These are phyloP conservation scores for Hirtodrosophila duncani DNA, from an alignment of 2,888 invertebrate genomes.

Conservation along the genomic window DNA sequence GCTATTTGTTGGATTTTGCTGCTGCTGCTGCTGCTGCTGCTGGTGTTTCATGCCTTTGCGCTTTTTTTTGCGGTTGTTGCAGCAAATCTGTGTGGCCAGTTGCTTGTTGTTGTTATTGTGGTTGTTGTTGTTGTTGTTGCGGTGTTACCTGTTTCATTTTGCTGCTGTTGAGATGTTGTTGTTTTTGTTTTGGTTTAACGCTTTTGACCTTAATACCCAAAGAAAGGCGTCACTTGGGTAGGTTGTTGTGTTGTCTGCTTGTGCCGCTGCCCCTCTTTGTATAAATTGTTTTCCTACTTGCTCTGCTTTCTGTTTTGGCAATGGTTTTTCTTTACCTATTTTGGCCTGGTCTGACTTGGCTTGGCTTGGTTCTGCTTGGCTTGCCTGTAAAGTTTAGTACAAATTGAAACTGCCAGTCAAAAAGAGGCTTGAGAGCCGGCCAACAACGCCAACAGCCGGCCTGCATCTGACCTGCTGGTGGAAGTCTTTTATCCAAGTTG, in stretches of 20 bases:
- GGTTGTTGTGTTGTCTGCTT: constrained; percentile 12
- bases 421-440: constrained; percentile 6
- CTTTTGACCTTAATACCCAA: constrained; percentile 68
- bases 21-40: constrained; percentile 7
- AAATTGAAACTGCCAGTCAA: constrained; percentile 62
- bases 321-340: too few relatives aligned
- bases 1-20: not conserved
- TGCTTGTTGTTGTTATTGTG: constrained; percentile 43
- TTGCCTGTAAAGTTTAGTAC: constrained; percentile 35
- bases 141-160: constrained; percentile 10
- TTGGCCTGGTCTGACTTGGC: too few relatives aligned
- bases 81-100: constrained; percentile 59
- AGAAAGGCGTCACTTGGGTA: constrained; percentile 64
- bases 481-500: constrained; percentile 27
- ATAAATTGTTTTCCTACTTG: constrained; percentile 27
- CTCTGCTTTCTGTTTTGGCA: constrained; percentile 4
- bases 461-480: not conserved
- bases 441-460: constrained; percentile 8
- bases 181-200: constrained; percentile 63
- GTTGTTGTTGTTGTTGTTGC: constrained; percentile 21
- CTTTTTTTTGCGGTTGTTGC: constrained; percentile 57
- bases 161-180: constrained; percentile 30
- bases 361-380: too few relatives aligned
- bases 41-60: constrained; percentile 40
- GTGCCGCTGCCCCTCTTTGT: constrained; percentile 14